A percentile compares a stretch with the other conserved stretches of the same genome.
Conservation (phyloP, 2,888 invertebrate species). For the Stenotaenia linearis region DNA sequence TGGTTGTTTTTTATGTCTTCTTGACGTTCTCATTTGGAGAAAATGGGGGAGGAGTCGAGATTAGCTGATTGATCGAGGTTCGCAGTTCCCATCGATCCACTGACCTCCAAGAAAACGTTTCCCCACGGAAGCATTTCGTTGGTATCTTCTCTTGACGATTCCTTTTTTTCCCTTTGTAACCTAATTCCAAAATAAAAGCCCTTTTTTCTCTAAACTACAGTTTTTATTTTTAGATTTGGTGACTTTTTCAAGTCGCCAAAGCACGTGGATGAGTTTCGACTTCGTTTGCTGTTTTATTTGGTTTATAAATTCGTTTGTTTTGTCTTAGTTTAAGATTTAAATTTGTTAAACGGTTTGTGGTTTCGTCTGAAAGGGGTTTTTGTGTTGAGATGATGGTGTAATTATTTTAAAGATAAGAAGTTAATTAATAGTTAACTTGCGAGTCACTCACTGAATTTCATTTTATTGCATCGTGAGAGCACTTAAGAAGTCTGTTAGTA, state of each 20-base stretch:
- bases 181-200: not conserved
- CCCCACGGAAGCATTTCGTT: not conserved
- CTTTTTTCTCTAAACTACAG: not conserved
- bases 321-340: no score
- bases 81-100: not conserved
- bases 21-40: not conserved
- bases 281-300: not conserved
- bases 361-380: no score
- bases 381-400: no score
- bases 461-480: not conserved
- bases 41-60: not conserved
- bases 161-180: not conserved
- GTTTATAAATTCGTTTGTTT: not conserved
- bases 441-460: no score
- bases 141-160: not conserved
- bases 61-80: not conserved
- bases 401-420: no score
- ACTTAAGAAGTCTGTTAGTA: not conserved
- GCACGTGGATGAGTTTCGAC: not conserved
- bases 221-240: not conserved
- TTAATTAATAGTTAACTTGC: no score
- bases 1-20: not conserved
- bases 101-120: not conserved
- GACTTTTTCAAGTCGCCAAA: no score
- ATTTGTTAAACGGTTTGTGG: no score